Conservation (phyloP, 92 coral and sea anemone genomes). For the Hydrozoanthus gracilis region DNA sequence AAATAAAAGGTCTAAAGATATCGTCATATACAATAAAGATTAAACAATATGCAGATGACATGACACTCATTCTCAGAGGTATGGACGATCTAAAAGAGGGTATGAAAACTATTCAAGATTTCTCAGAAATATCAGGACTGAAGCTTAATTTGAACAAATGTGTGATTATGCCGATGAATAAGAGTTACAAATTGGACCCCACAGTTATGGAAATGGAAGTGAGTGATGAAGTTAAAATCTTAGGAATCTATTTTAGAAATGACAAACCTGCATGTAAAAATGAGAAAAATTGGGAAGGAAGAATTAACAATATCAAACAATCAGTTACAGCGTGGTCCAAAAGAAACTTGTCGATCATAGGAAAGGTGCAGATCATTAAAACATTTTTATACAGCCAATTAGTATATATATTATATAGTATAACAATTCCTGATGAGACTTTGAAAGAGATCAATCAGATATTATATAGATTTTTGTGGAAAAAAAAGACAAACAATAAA, state of each 20-base stretch:
- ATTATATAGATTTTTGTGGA: background rate
- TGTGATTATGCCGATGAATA: conserved; percentile 19
- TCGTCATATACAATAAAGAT: conserved; percentile 18
- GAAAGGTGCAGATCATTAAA: background rate
- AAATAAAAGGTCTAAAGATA: conserved; percentile 17
- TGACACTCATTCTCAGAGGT: conserved; percentile 26
- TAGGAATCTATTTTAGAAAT: conserved; percentile 19
- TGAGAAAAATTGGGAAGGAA: background rate
- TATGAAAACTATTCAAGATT: conserved; percentile 13
- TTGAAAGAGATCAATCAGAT: background rate
- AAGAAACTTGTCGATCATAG: background rate
- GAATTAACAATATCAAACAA: background rate
- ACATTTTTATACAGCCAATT: background rate
- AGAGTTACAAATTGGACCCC: conserved; percentile 21
- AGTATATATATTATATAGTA: background rate
- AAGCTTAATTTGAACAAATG: conserved; percentile 10
- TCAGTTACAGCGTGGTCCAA: background rate
- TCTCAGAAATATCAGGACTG: conserved; percentile 23
- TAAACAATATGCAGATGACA: conserved; percentile 24
- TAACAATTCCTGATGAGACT: background rate
- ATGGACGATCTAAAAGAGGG: conserved; percentile 9
- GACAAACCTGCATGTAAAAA: conserved; percentile 19
- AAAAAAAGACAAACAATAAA: conserved; percentile 12
- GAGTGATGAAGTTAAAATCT: conserved; percentile 13
- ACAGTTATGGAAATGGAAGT: conserved; percentile 25